These are phyloP conservation scores for Dermochelys coriacea DNA, from an alignment of 2,797 vertebrate species.

Conservation along the genomic window DNA sequence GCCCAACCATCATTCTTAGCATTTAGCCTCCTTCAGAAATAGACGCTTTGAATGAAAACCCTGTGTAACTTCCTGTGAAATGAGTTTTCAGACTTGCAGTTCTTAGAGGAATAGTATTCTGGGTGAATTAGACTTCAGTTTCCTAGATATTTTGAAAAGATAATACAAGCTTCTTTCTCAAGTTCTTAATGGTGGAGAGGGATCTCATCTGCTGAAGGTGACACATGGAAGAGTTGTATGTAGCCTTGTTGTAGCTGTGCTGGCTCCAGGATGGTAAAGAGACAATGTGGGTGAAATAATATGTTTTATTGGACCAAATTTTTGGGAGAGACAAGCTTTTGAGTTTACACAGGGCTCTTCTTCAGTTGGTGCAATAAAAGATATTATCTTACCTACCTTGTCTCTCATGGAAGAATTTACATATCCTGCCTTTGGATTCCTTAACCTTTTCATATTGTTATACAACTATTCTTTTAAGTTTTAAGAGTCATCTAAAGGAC, in stretches of 20 bases:
- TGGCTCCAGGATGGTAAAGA: too few species aligned
- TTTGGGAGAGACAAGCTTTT: too few species aligned
- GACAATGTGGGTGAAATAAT: too few species aligned
- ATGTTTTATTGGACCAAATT: too few species aligned
- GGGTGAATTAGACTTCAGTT: neutral
- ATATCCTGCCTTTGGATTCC: neutral
- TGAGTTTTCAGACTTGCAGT: neutral
- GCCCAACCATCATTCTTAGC: neutral
- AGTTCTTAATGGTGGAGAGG: neutral
- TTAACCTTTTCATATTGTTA: neutral
- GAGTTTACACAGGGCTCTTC: too few species aligned
- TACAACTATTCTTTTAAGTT: neutral
- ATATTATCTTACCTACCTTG: too few species aligned
- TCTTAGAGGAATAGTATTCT: neutral
- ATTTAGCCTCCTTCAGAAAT: neutral
- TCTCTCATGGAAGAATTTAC: neutral
- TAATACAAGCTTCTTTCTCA: rapidly evolving
- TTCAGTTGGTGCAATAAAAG: too few species aligned
- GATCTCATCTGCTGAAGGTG: neutral
- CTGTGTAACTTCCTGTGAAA: neutral
- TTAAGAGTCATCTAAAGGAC: neutral
- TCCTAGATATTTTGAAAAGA: neutral
- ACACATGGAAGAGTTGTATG: neutral
- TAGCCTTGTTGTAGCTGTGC: too few species aligned
- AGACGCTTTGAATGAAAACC: neutral